Evolutionary conservation across 2,888 invertebrate species (phyloP).

Genomic region (Ochropleura plecta): DNA sequence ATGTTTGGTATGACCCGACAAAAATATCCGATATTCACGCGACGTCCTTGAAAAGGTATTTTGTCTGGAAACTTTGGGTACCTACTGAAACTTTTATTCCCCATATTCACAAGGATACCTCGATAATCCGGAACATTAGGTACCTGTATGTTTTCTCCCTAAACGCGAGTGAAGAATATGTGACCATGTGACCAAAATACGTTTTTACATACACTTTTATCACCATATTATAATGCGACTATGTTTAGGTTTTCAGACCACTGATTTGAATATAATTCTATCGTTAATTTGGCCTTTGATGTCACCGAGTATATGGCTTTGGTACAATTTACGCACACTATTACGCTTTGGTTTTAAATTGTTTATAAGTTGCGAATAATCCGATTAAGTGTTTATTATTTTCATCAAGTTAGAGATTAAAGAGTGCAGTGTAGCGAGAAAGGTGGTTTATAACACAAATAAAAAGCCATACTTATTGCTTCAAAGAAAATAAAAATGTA

Average conservation of each 20-base stretch:
- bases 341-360: constrained; percentile 20
- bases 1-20: background rate
- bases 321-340: constrained; percentile 39
- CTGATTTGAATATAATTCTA: constrained; percentile 62
- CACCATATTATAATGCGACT: constrained; percentile 36
- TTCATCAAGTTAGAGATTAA: constrained; percentile 1
- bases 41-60: constrained; percentile 32
- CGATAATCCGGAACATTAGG: constrained; percentile 55
- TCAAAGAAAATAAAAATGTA: background rate
- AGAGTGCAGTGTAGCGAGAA: constrained; percentile 1
- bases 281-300: constrained; percentile 60
- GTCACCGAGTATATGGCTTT: constrained; percentile 30
- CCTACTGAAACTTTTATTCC: constrained; percentile 17
- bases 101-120: constrained; percentile 15
- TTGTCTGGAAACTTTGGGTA: constrained; percentile 41
- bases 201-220: constrained; percentile 49
- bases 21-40: constrained; percentile 14
- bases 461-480: background rate
- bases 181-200: constrained; percentile 38
- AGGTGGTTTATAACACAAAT: background rate
- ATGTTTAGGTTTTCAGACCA: constrained; percentile 61
- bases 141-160: constrained; percentile 16
- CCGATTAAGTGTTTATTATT: constrained; percentile 9
- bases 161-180: constrained; percentile 12
- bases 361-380: constrained; percentile 15